Evolutionary conservation across 2,888 invertebrate genomes (phyloP).

Genomic region (Gnatocerus cornutus): DNA sequence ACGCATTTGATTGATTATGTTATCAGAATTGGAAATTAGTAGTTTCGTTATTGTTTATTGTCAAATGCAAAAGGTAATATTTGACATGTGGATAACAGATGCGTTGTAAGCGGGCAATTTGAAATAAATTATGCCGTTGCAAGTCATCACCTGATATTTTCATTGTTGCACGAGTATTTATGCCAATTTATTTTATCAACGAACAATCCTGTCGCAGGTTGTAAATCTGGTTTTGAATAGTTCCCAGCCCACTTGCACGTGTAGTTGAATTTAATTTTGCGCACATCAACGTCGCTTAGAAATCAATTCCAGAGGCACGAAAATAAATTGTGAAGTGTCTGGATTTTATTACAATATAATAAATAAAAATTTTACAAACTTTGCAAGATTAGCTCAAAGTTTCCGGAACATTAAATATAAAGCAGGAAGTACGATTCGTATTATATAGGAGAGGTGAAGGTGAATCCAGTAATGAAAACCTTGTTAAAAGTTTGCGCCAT

Average conservation of each 20-base stretch:
- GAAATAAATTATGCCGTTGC: constrained; percentile 61
- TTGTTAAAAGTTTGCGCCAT: constrained; percentile 68
- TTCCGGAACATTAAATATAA: constrained; percentile 54
- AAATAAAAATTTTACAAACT: neutral
- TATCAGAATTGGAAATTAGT: constrained; percentile 58
- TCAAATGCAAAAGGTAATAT: constrained; percentile 64
- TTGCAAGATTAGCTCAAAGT: constrained; percentile 4
- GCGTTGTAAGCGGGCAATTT: constrained; percentile 59
- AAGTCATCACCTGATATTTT: constrained; percentile 60
- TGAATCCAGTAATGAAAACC: constrained; percentile 67
- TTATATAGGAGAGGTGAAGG: constrained; percentile 61
- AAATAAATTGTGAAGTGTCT: neutral
- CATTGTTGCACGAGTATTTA: constrained; percentile 44
- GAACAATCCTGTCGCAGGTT: constrained; percentile 32
- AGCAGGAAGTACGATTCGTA: constrained; percentile 55
- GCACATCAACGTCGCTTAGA: neutral
- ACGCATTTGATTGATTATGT: constrained; percentile 59
- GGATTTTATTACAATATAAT: neutral
- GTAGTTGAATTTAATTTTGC: constrained; percentile 34
- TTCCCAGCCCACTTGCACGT: constrained; percentile 12
- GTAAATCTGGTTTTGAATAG: constrained; percentile 41
- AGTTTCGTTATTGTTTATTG: constrained; percentile 64
- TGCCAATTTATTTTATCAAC: constrained; percentile 44
- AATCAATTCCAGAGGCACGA: neutral
- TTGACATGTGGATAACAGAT: constrained; percentile 63